Percentiles rank a stretch among this genome's conserved stretches.
Evolutionary conservation across 2,888 invertebrate genomes (phyloP).

Genomic region (Pimpla rufipes): DNA sequence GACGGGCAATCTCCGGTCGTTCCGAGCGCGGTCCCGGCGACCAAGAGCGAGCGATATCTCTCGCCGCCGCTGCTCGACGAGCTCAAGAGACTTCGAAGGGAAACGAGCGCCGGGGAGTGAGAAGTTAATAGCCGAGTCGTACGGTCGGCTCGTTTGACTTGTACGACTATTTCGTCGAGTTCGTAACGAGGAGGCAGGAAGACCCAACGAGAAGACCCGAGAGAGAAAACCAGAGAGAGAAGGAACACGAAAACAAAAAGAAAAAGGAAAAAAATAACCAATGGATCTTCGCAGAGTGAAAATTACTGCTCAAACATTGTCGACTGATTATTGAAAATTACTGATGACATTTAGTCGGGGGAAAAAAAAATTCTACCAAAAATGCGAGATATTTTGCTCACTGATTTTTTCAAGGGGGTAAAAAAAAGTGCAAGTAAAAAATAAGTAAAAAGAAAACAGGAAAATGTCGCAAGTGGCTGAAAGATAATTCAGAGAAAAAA

Average conservation of each 20-base stretch:
- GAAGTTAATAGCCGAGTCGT: slow-evolving; percentile 52
- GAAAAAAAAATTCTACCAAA: background rate
- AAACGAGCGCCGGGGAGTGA: slow-evolving; percentile 35
- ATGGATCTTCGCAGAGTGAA: background rate
- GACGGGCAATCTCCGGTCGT: slow-evolving; percentile 56
- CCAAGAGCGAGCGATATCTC: slow-evolving; percentile 43
- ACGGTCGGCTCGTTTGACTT: slow-evolving; percentile 54
- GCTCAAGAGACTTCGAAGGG: slow-evolving; percentile 35
- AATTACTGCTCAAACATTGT: background rate
- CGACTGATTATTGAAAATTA: background rate
- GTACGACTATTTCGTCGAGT: slow-evolving; percentile 50
- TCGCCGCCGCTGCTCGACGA: slow-evolving; percentile 31
- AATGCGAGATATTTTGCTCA: background rate
- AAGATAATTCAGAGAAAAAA: slow-evolving; percentile 13
- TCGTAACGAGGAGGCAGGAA: slow-evolving; percentile 51
- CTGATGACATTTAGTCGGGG: background rate
- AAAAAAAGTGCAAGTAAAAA: too few species aligned
- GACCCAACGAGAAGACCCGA: slow-evolving; percentile 25
- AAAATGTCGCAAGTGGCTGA: background rate
- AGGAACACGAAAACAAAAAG: background rate
- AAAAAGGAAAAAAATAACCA: background rate
- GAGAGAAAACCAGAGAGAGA: background rate
- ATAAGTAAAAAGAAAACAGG: background rate
- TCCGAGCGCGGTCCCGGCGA: slow-evolving; percentile 16
- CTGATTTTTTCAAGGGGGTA: too few species aligned